Evolutionary conservation across 1,140 invertebrate genomes (phyloP).

Genomic region (Drosophila mauritiana): DNA sequence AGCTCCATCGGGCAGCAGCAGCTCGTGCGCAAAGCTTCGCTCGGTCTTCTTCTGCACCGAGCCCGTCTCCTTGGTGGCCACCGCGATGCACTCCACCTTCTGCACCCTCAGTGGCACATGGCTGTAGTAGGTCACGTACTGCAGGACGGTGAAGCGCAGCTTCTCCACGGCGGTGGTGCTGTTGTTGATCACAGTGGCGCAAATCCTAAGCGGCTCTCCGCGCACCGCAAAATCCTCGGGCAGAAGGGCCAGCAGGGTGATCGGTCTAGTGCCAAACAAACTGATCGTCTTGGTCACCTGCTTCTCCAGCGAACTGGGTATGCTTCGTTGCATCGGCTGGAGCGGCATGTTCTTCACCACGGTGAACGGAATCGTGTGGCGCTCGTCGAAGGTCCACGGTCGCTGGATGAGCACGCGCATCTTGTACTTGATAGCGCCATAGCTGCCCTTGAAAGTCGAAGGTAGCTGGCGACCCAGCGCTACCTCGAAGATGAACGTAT

Average conservation of each 20-base stretch:
- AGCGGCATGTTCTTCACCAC: conserved; percentile 75
- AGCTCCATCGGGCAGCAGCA: conserved; percentile 68
- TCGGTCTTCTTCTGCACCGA: conserved; percentile 81
- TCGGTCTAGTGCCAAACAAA: conserved; percentile 77
- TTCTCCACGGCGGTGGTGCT: conserved; percentile 82
- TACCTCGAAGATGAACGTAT: conserved; percentile 73
- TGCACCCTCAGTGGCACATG: conserved; percentile 70
- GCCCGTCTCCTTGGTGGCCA: conserved; percentile 79
- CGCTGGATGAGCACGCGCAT: conserved; percentile 78
- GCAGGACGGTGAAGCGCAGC: conserved; percentile 71
- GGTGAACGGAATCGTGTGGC: conserved; percentile 73
- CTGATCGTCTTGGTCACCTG: conserved; percentile 83
- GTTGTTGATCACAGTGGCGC: conserved; percentile 78
- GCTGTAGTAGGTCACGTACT: conserved; percentile 78
- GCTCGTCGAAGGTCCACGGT: conserved; percentile 80
- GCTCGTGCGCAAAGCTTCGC: conserved; percentile 79
- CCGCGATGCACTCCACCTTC: conserved; percentile 72
- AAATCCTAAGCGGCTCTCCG: conserved; percentile 76
- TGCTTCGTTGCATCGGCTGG: conserved; percentile 46
- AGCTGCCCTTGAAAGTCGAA: conserved; percentile 75
- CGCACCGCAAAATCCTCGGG: conserved; percentile 75
- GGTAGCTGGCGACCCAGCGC: conserved; percentile 65
- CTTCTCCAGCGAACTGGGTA: conserved; percentile 71
- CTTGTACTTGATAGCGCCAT: conserved; percentile 83
- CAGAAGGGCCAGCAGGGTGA: conserved; percentile 72